Percentiles rank a stretch among this genome's conserved stretches.
Conservation (phyloP, 2,113 vertebrate species). For the Saimiri boliviensis region DNA sequence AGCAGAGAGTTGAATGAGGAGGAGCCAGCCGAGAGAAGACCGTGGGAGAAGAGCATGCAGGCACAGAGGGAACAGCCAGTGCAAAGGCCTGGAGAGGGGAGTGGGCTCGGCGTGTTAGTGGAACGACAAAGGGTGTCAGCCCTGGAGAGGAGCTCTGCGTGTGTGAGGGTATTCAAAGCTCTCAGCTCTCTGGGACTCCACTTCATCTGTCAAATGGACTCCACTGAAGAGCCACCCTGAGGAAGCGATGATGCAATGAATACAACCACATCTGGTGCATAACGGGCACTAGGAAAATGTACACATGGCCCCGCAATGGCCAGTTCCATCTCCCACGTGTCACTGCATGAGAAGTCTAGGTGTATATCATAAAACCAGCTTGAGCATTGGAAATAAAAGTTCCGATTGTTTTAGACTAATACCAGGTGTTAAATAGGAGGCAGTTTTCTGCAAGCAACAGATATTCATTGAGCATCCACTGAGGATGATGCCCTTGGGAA, state of each 20-base stretch:
- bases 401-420: neutral
- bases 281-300: neutral
- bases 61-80: neutral
- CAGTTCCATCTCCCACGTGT: neutral
- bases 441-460: neutral
- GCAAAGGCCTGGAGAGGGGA: neutral
- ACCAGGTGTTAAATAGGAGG: neutral
- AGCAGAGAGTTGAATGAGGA: neutral
- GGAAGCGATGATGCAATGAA: fast-evolving
- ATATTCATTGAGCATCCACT: neutral
- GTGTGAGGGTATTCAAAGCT: neutral
- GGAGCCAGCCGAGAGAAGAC: neutral
- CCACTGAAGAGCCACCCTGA: neutral
- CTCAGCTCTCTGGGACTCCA: neutral
- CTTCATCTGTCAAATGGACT: neutral
- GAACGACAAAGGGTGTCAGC: neutral
- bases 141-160: neutral
- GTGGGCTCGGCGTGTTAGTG: neutral
- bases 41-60: fast-evolving
- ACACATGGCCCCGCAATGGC: neutral
- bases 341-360: neutral
- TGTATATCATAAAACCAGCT: neutral
- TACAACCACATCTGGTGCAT: fast-evolving
- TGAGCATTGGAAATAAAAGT: neutral
- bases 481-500: too few species aligned